Evolutionary conservation across 2,888 invertebrate species (phyloP).

Genomic region (Patella pellucida): DNA sequence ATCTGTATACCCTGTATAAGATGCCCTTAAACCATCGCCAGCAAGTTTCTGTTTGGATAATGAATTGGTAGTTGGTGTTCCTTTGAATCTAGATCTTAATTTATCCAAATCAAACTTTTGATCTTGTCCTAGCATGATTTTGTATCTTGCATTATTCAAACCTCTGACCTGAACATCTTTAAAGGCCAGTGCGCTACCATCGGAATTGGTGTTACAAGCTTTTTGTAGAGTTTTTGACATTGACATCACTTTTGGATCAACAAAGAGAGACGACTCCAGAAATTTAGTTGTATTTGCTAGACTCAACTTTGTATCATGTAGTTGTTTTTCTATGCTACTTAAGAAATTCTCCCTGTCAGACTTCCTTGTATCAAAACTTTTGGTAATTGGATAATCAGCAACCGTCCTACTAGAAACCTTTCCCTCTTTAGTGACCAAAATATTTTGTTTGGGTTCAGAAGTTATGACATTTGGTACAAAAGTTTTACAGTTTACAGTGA

Average conservation of each 20-base stretch:
- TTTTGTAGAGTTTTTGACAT: constrained; percentile 20
- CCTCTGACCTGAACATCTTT: neutral
- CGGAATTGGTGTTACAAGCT: constrained; percentile 15
- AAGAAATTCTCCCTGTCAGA: constrained; percentile 1
- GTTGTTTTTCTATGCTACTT: neutral
- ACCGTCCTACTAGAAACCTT: no score
- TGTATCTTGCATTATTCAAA: neutral
- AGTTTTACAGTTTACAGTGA: no score
- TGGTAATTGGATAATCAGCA: no score
- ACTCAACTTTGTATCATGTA: neutral
- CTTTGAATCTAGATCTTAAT: constrained; percentile 21
- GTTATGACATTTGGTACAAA: no score
- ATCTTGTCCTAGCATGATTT: neutral
- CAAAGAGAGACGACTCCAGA: constrained; percentile 9
- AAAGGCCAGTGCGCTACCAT: constrained; percentile 10
- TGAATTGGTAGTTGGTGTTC: neutral
- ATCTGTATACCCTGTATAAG: no score
- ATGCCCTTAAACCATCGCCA: no score
- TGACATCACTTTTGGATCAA: constrained; percentile 24
- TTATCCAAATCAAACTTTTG: constrained; percentile 23
- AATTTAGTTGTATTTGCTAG: neutral
- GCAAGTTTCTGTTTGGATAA: no score
- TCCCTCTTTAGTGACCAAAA: no score
- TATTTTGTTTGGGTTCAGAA: no score
- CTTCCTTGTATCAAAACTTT: no score